These are phyloP conservation scores for Neolamprologus cancellatus DNA, from an alignment of 2,113 vertebrate genomes.

Conservation along the genomic window DNA sequence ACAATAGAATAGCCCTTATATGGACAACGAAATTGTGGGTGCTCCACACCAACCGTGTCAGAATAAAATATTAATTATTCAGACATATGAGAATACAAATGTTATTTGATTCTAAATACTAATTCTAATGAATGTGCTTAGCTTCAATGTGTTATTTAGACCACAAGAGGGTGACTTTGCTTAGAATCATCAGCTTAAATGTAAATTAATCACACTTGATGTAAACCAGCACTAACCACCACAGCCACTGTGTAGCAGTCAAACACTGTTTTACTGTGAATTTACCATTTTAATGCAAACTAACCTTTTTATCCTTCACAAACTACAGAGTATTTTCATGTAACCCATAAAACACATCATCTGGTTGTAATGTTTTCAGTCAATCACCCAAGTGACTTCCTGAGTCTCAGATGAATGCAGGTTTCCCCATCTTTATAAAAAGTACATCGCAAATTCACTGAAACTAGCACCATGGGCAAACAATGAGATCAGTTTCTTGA, in stretches of 20 bases:
- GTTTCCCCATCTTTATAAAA: background rate
- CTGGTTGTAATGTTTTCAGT: background rate
- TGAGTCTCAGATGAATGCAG: background rate
- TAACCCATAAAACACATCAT: background rate
- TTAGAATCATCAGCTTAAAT: background rate
- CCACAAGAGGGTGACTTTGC: background rate
- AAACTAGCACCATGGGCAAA: background rate
- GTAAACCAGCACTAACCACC: background rate
- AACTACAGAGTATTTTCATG: background rate
- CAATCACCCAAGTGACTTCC: background rate
- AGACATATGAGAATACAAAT: background rate
- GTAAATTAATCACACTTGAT: background rate
- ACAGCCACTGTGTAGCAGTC: background rate
- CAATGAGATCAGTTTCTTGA: background rate
- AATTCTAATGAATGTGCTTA: background rate
- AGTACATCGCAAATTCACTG: background rate
- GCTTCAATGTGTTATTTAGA: background rate
- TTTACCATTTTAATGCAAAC: background rate
- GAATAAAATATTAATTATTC: background rate
- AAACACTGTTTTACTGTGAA: background rate
- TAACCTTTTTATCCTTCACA: background rate
- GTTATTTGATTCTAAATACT: background rate
- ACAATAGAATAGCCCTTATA: background rate
- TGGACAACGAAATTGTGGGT: background rate
- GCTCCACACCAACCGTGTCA: background rate